phyloP scores from a whole-genome alignment of 2,888 invertebrate genomes.

The Leptinotarsa tumamoca region DNA sequence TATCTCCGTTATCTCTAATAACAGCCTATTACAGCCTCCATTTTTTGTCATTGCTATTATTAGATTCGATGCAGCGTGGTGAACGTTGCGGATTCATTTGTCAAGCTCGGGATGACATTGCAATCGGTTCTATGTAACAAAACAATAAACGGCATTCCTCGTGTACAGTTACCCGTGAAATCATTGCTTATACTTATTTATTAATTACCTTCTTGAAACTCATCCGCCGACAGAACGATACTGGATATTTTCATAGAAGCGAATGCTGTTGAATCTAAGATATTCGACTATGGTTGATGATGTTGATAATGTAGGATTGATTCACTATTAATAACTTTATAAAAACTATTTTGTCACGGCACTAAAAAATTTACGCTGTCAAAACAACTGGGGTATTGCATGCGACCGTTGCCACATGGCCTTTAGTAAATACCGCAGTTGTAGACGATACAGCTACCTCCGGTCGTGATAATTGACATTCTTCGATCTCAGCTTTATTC shows the following conservation, averaged over 20 bases:
- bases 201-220: constrained; percentile 37
- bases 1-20: neutral
- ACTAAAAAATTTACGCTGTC: too few species aligned
- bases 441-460: too few species aligned
- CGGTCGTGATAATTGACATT: too few species aligned
- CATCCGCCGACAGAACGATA: constrained; percentile 8
- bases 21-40: neutral
- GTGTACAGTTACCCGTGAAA: constrained; percentile 38
- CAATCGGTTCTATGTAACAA: constrained; percentile 21
- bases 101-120: constrained; percentile 28
- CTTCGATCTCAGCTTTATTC: too few species aligned
- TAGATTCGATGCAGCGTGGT: neutral
- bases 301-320: too few species aligned
- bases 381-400: too few species aligned
- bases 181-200: constrained; percentile 33
- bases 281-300: neutral
- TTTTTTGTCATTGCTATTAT: neutral
- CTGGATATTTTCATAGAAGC: neutral
- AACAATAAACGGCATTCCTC: constrained; percentile 37
- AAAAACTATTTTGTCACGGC: too few species aligned
- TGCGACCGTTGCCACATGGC: too few species aligned
- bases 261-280: neutral
- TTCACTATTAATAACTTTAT: too few species aligned
- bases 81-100: constrained; percentile 13
- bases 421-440: too few species aligned